These are phyloP conservation scores for Drosophila ogumai DNA, from an alignment of 1,140 invertebrate species.

Conservation along the genomic window DNA sequence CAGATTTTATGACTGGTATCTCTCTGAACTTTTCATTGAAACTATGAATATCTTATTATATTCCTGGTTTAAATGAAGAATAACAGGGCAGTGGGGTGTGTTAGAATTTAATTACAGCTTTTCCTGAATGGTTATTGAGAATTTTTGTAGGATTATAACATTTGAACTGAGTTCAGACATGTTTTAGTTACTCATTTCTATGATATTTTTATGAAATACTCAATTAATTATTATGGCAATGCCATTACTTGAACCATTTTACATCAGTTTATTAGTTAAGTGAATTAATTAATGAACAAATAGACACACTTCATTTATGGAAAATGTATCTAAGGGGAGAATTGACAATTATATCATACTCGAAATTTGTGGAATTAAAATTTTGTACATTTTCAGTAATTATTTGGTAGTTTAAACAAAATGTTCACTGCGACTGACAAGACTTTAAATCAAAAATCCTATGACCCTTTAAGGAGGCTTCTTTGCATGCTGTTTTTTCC, in stretches of 20 bases:
- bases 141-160: no score
- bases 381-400: neutral
- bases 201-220: constrained; percentile 1
- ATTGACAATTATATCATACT: neutral
- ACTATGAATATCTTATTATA: constrained; percentile 10
- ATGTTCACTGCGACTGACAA: neutral
- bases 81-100: neutral
- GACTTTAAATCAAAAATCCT: neutral
- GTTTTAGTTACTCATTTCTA: neutral
- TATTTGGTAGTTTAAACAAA: neutral
- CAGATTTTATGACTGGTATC: neutral
- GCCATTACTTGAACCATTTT: constrained; percentile 7
- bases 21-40: neutral
- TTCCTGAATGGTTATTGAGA: no score
- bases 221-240: constrained; percentile 1
- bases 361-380: neutral
- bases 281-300: neutral
- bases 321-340: neutral
- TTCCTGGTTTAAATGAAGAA: neutral
- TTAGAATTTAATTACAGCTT: neutral
- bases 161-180: neutral
- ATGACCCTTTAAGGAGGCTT: no score
- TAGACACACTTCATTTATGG: neutral
- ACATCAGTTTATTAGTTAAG: neutral
- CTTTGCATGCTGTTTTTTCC: neutral